These are phyloP conservation scores for Melopsittacus undulatus DNA, from an alignment of 2,797 vertebrate species.

Conservation along the genomic window DNA sequence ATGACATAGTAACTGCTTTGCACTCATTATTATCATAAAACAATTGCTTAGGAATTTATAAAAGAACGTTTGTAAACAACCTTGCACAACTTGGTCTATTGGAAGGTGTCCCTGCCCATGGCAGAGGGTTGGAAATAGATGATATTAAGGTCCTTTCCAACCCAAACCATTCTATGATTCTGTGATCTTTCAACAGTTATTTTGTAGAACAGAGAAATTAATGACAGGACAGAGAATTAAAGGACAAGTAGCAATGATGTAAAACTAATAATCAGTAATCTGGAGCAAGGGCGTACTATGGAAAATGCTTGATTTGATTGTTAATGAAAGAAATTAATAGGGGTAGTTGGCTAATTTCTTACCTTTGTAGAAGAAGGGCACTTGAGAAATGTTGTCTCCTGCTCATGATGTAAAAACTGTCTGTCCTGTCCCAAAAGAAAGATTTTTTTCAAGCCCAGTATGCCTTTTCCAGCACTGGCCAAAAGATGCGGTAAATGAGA, in stretches of 20 bases:
- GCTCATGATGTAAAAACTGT: neutral
- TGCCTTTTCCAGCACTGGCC: neutral
- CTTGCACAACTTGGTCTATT: neutral
- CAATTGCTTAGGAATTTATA: neutral
- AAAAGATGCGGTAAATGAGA: neutral
- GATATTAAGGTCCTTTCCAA: neutral
- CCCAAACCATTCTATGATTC: neutral
- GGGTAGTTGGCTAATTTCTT: neutral
- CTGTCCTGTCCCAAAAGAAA: neutral
- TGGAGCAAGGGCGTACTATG: neutral
- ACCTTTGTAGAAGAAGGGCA: neutral
- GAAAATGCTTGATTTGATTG: neutral
- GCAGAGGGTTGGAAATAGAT: neutral
- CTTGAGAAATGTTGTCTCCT: neutral
- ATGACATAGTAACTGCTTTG: neutral
- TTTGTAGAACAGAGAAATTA: neutral
- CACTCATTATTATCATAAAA: neutral
- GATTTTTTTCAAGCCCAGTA: neutral
- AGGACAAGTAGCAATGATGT: neutral
- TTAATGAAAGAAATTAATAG: neutral
- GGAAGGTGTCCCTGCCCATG: neutral
- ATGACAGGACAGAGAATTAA: no score
- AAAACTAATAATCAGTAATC: neutral
- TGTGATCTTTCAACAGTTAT: neutral
- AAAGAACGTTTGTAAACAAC: neutral